phyloP scores from a whole-genome alignment of 2,797 vertebrate genomes.

The Euthynnus affinis region DNA sequence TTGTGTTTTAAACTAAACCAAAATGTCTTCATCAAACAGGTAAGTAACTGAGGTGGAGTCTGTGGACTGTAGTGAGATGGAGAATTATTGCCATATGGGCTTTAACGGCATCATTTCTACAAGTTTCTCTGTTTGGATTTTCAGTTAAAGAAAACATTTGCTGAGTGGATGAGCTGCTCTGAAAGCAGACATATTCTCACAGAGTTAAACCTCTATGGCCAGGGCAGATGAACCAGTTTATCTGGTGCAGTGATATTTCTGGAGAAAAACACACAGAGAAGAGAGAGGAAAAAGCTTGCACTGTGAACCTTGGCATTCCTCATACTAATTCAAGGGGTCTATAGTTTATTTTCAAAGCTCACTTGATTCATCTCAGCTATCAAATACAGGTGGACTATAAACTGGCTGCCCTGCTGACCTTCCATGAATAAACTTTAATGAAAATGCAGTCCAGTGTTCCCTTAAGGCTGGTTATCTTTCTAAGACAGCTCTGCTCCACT shows the following conservation, averaged over 20 bases:
- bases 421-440: conserved; percentile 20
- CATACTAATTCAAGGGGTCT: background rate
- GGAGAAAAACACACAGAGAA: background rate
- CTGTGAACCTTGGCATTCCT: background rate
- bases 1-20: background rate
- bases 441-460: background rate
- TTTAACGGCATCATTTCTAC: background rate
- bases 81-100: background rate
- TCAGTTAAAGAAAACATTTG: background rate
- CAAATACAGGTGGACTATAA: background rate
- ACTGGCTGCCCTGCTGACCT: background rate
- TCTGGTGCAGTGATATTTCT: conserved; percentile 22
- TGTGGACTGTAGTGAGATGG: background rate
- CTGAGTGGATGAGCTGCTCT: background rate
- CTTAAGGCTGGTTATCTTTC: conserved; percentile 31
- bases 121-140: background rate
- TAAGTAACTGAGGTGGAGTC: background rate
- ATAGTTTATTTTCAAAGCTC: conserved; percentile 15
- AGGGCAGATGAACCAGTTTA: conserved; percentile 21
- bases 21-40: background rate
- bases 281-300: background rate
- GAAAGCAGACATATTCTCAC: background rate
- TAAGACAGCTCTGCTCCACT: conserved; percentile 17
- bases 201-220: background rate
- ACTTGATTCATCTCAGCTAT: conserved; percentile 13